A percentile compares a stretch with the other conserved stretches of the same genome.
Evolutionary conservation across 2,797 vertebrate species (phyloP).

Genomic region (Argya squamiceps): DNA sequence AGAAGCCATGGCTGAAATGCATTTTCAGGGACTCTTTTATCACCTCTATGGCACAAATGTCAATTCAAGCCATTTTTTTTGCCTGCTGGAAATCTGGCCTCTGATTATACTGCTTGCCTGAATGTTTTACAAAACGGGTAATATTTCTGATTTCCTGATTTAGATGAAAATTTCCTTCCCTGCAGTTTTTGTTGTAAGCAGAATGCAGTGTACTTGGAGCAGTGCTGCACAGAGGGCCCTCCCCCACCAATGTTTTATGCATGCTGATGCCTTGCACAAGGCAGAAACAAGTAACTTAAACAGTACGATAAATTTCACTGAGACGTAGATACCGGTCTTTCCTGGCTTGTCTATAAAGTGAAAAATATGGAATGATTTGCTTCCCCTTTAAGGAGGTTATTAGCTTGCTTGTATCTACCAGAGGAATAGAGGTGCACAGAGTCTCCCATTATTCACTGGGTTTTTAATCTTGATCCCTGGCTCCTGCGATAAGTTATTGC

Average conservation of each 20-base stretch:
- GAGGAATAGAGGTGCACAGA: slow-evolving; percentile 45
- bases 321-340: slow-evolving; percentile 55
- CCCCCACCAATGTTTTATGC: not conserved
- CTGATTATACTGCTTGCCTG: not conserved
- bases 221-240: not conserved
- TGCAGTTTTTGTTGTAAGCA: not conserved
- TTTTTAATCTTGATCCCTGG: slow-evolving; percentile 73
- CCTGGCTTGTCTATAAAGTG: slow-evolving; percentile 71
- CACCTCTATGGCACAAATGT: not conserved
- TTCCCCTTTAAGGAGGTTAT: slow-evolving; percentile 71
- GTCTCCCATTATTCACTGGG: slow-evolving; percentile 62
- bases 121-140: slow-evolving; percentile 2
- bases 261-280: slow-evolving; percentile 15
- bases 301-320: slow-evolving; percentile 68
- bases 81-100: not conserved
- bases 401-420: slow-evolving; percentile 68
- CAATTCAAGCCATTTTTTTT: not conserved
- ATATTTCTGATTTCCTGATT: not conserved
- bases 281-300: slow-evolving; percentile 71
- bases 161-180: not conserved
- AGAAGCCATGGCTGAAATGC: not conserved
- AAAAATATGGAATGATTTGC: slow-evolving; percentile 73
- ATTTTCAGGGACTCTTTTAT: slow-evolving; percentile 11
- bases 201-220: not conserved
- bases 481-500: slow-evolving; percentile 48